Base-by-base conservation (phyloP, 2,113 vertebrate genomes). In the Gavialis gangeticus region DNA sequence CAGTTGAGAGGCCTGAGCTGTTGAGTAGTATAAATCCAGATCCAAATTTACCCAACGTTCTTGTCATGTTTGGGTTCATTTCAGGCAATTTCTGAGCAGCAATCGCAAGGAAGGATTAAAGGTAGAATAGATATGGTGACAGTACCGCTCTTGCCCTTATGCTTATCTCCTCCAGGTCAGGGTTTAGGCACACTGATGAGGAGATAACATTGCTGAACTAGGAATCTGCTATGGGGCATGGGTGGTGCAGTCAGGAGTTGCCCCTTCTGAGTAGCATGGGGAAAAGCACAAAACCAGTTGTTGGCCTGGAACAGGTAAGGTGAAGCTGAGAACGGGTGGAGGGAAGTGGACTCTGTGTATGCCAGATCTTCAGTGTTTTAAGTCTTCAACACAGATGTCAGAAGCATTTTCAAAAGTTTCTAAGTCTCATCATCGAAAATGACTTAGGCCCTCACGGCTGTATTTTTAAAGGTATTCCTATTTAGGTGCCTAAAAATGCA, bases 341-440 rank as follows among this genome's bases (percentile, higher is more conserved):
- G 64, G 18, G 30, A 15, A 28, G 5, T 10, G 64, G 30, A 15
- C n/a, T 5, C 16, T 67, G n/a, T 30, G n/a, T 67, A n/a, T 18
- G n/a, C 64, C n/a, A 67, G 6, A 67, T 19, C 28, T 67, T 67
- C 64, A 67, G 64, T 30, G n/a, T 67, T 67, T 67, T 28, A 30
- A 13, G 18, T 55, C 15, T 58, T 22, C 59, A 3, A 0, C n/a
- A 24, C 28, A 83, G 34, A 17, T 3, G 21, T 13, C 57, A 60
- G 21, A 14, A 34, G 4, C 1, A 0, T 71, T 91, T 73, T 58
- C 25, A 64, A 7, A 76, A 28, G 30, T 1, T 1, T 16, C 21
- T 4, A 0, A 59, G 54, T 88, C 28, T 22, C 0, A 0, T 13
- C 88, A 85, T 54, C 28, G n/a, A 30, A 56, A 69, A 13, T 78